A percentile compares a stretch with the other conserved stretches of the same genome.
Conservation (phyloP, 1,140 invertebrate species). For the Drosophila lowei region DNA sequence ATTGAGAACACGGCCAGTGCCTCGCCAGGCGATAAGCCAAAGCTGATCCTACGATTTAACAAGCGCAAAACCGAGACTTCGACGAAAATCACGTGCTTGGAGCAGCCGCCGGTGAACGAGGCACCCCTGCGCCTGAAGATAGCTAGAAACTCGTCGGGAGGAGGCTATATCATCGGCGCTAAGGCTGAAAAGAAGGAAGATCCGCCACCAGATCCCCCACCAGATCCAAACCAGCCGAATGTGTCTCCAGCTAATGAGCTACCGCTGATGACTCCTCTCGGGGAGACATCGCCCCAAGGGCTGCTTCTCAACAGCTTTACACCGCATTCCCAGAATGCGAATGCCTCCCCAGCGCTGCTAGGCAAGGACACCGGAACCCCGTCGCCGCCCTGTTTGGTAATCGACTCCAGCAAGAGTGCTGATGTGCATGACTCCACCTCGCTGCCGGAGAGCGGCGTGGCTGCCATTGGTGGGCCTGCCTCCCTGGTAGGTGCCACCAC, state of each 20-base stretch:
- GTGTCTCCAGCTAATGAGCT: constrained; percentile 40
- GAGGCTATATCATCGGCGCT: constrained; percentile 85
- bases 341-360: constrained; percentile 63
- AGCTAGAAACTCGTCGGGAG: constrained; percentile 89
- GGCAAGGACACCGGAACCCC: constrained; percentile 74
- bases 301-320: constrained; percentile 61
- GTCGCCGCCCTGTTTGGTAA: constrained; percentile 73
- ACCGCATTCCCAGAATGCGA: constrained; percentile 71
- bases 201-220: background rate
- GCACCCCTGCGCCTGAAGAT: constrained; percentile 91
- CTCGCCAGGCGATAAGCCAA: constrained; percentile 84
- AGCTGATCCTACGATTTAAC: constrained; percentile 87
- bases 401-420: constrained; percentile 75
- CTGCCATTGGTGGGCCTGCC: constrained; percentile 17
- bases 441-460: constrained; percentile 57
- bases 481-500: constrained; percentile 50
- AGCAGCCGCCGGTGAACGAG: constrained; percentile 34
- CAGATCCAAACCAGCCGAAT: constrained; percentile 1
- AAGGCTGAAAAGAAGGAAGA: constrained; percentile 55
- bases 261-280: constrained; percentile 40
- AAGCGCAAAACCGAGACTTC: constrained; percentile 80
- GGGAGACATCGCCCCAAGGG: constrained; percentile 42
- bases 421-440: constrained; percentile 78
- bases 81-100: constrained; percentile 51
- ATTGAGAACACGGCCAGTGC: constrained; percentile 83